Evolutionary conservation across 2,113 vertebrate genomes (phyloP).

Genomic region (Eira barbara): DNA sequence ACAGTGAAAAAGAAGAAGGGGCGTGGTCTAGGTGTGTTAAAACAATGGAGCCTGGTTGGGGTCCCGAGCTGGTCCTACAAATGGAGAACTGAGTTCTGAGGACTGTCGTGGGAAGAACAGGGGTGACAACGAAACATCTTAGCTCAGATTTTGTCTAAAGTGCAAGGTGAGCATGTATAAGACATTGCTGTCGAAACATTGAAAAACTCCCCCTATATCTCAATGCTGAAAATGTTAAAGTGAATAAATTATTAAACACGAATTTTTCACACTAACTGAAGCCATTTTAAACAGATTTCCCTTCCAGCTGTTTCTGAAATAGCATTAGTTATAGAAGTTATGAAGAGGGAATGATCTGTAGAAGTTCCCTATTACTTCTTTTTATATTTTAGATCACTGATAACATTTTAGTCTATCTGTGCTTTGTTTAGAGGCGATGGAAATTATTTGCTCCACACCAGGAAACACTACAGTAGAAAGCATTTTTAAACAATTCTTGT

Average conservation of each 20-base stretch:
- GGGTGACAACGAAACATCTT: too few relatives aligned
- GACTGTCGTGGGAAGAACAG: not conserved
- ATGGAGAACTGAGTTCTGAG: not conserved
- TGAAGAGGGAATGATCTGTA: not conserved
- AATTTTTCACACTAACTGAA: not conserved
- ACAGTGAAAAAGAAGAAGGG: not conserved
- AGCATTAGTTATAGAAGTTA: not conserved
- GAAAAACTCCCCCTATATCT: not conserved
- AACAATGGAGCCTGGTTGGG: not conserved
- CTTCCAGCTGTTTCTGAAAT: slow-evolving; percentile 29
- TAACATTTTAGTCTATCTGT: not conserved
- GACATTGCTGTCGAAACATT: not conserved
- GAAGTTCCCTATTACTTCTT: not conserved
- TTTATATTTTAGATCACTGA: not conserved
- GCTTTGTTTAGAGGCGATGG: not conserved
- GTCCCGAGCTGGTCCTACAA: not conserved
- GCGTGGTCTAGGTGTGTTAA: not conserved
- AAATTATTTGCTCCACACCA: not conserved
- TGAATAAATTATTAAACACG: slow-evolving; percentile 56
- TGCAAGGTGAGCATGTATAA: not conserved
- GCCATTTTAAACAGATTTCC: slow-evolving; percentile 12
- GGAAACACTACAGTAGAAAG: not conserved
- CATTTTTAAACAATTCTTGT: not conserved
- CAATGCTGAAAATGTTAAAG: not conserved
- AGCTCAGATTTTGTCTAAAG: not conserved